Evolutionary conservation across 2,797 vertebrate species (phyloP).

Genomic region (Esox masquinongy): DNA sequence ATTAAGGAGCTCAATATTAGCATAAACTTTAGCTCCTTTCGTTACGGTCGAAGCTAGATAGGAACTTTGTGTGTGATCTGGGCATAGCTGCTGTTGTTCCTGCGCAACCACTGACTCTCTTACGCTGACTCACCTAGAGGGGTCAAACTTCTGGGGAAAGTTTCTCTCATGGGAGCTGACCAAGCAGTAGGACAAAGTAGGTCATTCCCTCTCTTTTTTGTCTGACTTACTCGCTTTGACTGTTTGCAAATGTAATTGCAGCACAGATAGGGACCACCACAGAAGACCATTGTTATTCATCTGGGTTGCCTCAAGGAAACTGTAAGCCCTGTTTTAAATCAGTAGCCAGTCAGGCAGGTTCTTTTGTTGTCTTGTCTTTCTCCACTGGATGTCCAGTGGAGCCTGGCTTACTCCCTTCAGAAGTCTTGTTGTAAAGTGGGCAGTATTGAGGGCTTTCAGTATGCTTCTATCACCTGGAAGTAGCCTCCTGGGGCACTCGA

Average conservation of each 20-base stretch:
- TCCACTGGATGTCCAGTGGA: background rate
- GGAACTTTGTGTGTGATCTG: background rate
- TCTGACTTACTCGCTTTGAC: background rate
- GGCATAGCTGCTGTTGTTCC: conserved; percentile 1
- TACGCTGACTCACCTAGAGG: background rate
- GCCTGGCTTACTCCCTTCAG: background rate
- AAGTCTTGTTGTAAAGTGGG: background rate
- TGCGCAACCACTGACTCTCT: background rate
- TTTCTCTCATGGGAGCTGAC: background rate
- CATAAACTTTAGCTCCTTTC: no score
- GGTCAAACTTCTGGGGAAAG: background rate
- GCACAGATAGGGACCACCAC: background rate
- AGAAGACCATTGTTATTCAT: background rate
- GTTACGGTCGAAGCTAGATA: background rate
- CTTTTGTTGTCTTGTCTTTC: background rate
- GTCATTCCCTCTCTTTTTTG: background rate
- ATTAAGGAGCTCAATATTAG: no score
- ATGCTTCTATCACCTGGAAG: background rate
- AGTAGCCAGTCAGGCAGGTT: background rate
- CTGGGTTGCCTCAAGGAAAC: background rate
- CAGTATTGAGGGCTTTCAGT: background rate
- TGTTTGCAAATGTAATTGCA: background rate
- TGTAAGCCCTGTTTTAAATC: background rate
- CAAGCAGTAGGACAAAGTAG: background rate
- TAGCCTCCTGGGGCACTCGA: background rate